Percentiles rank a stretch among this genome's conserved stretches.
Conservation (phyloP, 2,888 invertebrate species). For the Carpatolechia fugitivella region DNA sequence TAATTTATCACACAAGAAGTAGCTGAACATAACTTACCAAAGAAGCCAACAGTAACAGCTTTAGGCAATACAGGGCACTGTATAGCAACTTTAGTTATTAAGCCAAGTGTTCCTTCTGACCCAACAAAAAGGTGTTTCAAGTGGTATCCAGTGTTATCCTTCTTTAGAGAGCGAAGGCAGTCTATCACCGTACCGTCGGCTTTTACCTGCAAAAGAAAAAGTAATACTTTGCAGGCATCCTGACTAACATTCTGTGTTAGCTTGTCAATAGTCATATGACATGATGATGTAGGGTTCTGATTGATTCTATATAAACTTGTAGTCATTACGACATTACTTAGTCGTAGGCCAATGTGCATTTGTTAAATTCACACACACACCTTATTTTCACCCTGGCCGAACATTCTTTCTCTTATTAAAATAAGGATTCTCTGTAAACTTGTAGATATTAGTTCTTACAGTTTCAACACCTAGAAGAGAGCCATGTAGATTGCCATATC, state of each 20-base stretch:
- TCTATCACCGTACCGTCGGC: slow-evolving; percentile 93
- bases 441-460: slow-evolving; percentile 72
- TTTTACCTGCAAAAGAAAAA: slow-evolving; percentile 80
- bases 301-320: no score
- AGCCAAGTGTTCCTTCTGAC: slow-evolving; percentile 97
- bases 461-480: slow-evolving; percentile 94
- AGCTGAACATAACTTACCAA: slow-evolving; percentile 82
- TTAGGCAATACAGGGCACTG: slow-evolving; percentile 92
- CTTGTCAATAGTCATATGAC: background rate
- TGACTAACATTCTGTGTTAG: slow-evolving; percentile 1
- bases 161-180: slow-evolving; percentile 91
- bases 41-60: slow-evolving; percentile 91
- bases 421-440: background rate
- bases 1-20: no score
- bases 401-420: no score
- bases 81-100: slow-evolving; percentile 95
- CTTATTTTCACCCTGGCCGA: no score
- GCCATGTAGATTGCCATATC: slow-evolving; percentile 97
- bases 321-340: no score
- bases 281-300: no score
- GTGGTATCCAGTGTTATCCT: slow-evolving; percentile 99
- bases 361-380: no score
- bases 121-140: slow-evolving; percentile 98
- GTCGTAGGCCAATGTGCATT: no score
- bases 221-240: background rate